Conservation (phyloP, 2,113 vertebrate genomes). For the Pantherophis guttatus region DNA sequence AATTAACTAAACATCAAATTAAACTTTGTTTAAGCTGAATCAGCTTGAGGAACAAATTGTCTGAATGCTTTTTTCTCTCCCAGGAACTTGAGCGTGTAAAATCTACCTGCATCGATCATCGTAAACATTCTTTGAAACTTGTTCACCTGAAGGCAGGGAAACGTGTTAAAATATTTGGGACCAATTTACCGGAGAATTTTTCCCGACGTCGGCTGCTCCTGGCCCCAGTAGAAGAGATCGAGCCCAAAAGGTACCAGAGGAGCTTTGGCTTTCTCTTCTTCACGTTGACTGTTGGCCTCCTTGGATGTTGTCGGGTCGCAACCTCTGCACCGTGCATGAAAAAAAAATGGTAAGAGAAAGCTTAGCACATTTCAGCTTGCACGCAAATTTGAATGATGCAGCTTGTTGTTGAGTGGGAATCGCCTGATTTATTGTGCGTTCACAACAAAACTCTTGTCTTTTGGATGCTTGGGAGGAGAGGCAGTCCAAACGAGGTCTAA, state of each 20-base stretch:
- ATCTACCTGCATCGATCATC: not conserved
- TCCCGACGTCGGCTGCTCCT: slow-evolving; percentile 79
- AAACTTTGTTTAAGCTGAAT: not conserved
- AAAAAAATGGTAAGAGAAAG: slow-evolving; percentile 17
- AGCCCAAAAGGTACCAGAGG: slow-evolving; percentile 87
- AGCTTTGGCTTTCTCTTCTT: slow-evolving; percentile 65
- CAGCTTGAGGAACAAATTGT: not conserved
- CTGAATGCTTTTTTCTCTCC: not conserved
- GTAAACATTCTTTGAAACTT: not conserved
- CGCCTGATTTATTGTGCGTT: not conserved
- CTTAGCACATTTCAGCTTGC: not conserved
- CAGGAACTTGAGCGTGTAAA: too few species aligned
- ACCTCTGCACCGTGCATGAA: slow-evolving; percentile 36
- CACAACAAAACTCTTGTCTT: not conserved
- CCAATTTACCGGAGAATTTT: slow-evolving; percentile 84
- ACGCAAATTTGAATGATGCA: not conserved
- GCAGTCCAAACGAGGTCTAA: not conserved
- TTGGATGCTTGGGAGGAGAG: not conserved
- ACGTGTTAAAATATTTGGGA: slow-evolving; percentile 13
- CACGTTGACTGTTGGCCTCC: slow-evolving; percentile 40
- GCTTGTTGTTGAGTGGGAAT: not conserved
- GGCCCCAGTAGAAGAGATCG: slow-evolving; percentile 90
- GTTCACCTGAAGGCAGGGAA: not conserved
- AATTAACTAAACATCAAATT: not conserved
- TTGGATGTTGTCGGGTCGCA: slow-evolving; percentile 23